Percentiles rank a stretch among this genome's conserved stretches.
Conservation (phyloP, 1,140 invertebrate genomes). For the Trissolcus basalis region DNA sequence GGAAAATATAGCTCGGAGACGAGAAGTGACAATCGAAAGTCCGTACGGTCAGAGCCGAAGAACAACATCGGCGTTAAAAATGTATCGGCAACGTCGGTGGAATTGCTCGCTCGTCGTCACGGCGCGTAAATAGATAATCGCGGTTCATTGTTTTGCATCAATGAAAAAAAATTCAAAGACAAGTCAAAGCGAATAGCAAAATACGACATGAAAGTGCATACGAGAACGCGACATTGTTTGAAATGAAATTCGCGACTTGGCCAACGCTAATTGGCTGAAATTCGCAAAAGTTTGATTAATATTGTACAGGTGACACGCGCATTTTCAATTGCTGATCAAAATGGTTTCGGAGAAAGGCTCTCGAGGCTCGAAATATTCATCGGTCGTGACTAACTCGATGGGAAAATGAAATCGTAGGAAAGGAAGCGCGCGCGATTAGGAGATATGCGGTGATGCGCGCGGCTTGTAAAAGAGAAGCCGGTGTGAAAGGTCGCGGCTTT, state of each 20-base stretch:
- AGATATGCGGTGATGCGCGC: too few relatives aligned
- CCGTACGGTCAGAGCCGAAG: conserved; percentile 8
- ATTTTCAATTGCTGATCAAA: conserved; percentile 11
- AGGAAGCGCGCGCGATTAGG: too few relatives aligned
- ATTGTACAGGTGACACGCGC: conserved; percentile 26
- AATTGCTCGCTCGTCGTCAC: conserved; percentile 35
- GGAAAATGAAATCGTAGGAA: too few relatives aligned
- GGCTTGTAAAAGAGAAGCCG: background rate
- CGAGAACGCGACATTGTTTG: conserved; percentile 43
- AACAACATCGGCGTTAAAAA: conserved; percentile 42
- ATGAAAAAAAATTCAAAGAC: conserved; percentile 45
- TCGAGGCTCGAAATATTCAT: too few relatives aligned
- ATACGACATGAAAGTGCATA: conserved; percentile 47
- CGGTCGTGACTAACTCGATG: too few relatives aligned
- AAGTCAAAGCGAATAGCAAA: conserved; percentile 51
- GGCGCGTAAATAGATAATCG: conserved; percentile 48
- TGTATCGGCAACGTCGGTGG: conserved; percentile 31
- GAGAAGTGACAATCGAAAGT: conserved; percentile 10
- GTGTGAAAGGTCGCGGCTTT: conserved; percentile 1
- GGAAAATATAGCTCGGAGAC: too few relatives aligned
- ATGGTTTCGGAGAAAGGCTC: background rate
- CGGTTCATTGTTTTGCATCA: conserved; percentile 53
- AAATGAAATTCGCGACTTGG: conserved; percentile 47
- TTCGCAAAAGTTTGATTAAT: conserved; percentile 44
- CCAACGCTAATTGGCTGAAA: conserved; percentile 39